These are phyloP conservation scores for Xestia xanthographa DNA, from an alignment of 2,888 invertebrate species.

Conservation along the genomic window DNA sequence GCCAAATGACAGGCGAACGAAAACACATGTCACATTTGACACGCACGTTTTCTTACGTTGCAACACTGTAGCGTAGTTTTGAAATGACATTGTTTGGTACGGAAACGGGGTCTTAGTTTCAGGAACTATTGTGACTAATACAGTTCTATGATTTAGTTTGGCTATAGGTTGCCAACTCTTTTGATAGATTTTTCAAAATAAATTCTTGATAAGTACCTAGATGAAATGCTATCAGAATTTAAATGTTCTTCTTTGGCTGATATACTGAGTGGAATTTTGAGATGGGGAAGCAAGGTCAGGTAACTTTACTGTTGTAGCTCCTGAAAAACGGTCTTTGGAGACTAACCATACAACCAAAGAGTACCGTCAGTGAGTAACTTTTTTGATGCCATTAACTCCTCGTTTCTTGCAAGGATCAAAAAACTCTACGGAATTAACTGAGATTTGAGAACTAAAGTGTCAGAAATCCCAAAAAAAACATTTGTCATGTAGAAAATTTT, in stretches of 20 bases:
- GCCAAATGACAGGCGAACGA: slow-evolving; percentile 24
- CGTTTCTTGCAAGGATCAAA: not conserved
- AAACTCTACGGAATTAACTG: not conserved
- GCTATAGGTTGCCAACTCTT: not conserved
- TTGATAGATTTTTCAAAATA: not conserved
- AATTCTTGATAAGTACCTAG: not conserved
- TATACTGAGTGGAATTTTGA: not conserved
- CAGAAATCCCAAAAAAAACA: not conserved
- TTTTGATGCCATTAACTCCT: not conserved
- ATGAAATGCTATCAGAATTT: not conserved
- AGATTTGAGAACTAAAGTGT: not conserved
- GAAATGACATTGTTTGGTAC: slow-evolving; percentile 22
- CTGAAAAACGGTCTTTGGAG: not conserved
- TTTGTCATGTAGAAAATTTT: not conserved
- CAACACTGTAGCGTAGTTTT: slow-evolving; percentile 34
- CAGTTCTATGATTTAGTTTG: too few relatives aligned
- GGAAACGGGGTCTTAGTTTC: slow-evolving; percentile 3
- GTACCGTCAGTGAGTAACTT: not conserved
- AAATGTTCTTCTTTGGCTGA: not conserved
- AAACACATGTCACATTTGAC: slow-evolving; percentile 30
- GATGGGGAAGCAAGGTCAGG: not conserved
- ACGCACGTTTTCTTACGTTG: slow-evolving; percentile 36
- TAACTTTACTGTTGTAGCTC: too few relatives aligned
- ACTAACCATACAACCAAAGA: not conserved
- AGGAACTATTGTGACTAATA: slow-evolving; percentile 8